phyloP scores from a whole-genome alignment of 1,140 invertebrate genomes.

The Pararge aegeria region DNA sequence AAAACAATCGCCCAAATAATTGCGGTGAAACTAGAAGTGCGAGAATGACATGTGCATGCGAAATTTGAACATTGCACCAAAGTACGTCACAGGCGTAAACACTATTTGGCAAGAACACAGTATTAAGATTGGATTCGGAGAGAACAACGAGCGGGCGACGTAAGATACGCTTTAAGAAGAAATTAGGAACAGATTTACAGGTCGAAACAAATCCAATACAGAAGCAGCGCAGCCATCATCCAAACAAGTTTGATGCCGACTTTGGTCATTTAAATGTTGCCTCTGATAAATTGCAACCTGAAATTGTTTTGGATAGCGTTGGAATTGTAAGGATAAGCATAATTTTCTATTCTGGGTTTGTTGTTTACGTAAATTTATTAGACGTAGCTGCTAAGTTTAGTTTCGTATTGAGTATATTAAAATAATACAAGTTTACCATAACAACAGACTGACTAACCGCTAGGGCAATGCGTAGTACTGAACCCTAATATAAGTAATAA shows the following conservation, averaged over 20 bases:
- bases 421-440: too few relatives aligned
- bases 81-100: conserved; percentile 48
- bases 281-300: conserved; percentile 55
- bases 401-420: too few relatives aligned
- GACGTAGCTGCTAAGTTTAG: too few relatives aligned
- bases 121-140: conserved; percentile 69
- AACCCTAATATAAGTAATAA: too few relatives aligned
- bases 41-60: too few relatives aligned
- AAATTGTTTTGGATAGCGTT: conserved; percentile 40
- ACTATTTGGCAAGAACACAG: conserved; percentile 67
- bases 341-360: too few relatives aligned
- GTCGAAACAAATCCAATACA: conserved; percentile 53
- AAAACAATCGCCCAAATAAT: too few relatives aligned
- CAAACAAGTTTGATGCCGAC: conserved; percentile 55
- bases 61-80: too few relatives aligned
- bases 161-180: conserved; percentile 65
- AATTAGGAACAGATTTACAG: conserved; percentile 71
- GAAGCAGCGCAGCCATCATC: conserved; percentile 44
- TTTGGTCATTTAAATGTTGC: conserved; percentile 63
- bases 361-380: too few relatives aligned
- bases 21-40: conserved; percentile 34
- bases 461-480: too few relatives aligned
- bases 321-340: conserved; percentile 39
- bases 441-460: too few relatives aligned
- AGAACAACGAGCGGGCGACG: conserved; percentile 54